These are phyloP conservation scores for Ciconia stormi DNA, from an alignment of 2,113 vertebrate species.

Conservation along the genomic window DNA sequence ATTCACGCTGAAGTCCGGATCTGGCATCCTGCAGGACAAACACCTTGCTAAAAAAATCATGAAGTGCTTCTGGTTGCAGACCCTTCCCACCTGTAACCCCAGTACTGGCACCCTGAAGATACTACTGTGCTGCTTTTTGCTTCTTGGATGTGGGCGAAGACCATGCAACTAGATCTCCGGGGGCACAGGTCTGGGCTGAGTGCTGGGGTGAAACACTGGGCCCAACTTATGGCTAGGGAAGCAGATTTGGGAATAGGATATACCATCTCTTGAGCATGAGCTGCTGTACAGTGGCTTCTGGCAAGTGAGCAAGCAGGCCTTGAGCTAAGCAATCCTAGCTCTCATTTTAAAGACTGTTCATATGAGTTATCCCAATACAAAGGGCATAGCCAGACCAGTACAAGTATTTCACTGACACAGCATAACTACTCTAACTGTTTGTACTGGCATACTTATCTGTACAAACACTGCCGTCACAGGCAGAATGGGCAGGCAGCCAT, in stretches of 20 bases:
- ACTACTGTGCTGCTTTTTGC: not conserved
- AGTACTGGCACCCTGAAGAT: not conserved
- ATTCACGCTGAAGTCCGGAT: slow-evolving; percentile 93
- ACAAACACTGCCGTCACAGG: slow-evolving; percentile 3
- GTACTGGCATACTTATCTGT: not conserved
- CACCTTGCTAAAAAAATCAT: not conserved
- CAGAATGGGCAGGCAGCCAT: not conserved
- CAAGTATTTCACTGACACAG: not conserved
- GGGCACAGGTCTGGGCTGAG: not conserved
- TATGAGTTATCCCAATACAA: not conserved
- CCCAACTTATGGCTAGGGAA: not conserved
- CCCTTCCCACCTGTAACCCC: not conserved
- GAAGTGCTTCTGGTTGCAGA: not conserved
- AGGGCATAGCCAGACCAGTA: not conserved
- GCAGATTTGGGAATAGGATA: not conserved
- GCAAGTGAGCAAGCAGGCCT: not conserved
- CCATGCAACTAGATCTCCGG: not conserved
- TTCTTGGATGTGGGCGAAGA: not conserved
- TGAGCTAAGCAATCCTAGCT: not conserved
- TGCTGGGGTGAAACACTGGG: not conserved
- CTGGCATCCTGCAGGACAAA: slow-evolving; percentile 90
- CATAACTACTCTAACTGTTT: not conserved
- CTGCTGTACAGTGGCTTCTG: not conserved
- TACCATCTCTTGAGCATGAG: not conserved
- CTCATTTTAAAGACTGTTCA: not conserved